A percentile compares a stretch with the other conserved stretches of the same genome.
These are phyloP conservation scores for Malacoctenus gilli DNA, from an alignment of 2,797 vertebrate species.

Conservation along the genomic window DNA sequence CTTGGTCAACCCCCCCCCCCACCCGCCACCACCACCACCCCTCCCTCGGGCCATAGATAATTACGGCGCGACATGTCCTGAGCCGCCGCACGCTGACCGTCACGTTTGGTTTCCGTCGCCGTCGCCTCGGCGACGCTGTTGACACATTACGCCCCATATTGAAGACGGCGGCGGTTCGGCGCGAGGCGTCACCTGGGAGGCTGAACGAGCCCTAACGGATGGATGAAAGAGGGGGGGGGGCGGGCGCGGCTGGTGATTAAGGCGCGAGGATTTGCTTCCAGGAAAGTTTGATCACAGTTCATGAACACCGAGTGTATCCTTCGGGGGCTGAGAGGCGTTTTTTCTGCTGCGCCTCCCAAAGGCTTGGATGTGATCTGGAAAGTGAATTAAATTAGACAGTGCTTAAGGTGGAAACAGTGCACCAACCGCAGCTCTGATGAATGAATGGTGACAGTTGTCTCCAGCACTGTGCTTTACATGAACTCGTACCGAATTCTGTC, in stretches of 20 bases:
- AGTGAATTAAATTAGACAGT: slow-evolving; percentile 73
- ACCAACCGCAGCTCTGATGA: slow-evolving; percentile 58
- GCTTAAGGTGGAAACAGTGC: slow-evolving; percentile 70
- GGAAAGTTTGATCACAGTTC: slow-evolving; percentile 53
- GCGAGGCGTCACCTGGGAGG: background rate
- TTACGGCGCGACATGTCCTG: slow-evolving; percentile 39
- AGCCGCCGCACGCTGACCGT: slow-evolving; percentile 39
- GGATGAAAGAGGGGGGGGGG: slow-evolving; percentile 32
- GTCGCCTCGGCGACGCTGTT: slow-evolving; percentile 19
- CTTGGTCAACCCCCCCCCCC: too few species aligned
- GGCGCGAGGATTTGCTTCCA: slow-evolving; percentile 36
- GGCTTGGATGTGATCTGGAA: slow-evolving; percentile 57
- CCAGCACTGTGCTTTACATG: slow-evolving; percentile 42
- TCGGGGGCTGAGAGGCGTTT: slow-evolving; percentile 23
- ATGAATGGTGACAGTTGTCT: slow-evolving; percentile 75
- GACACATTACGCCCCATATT: slow-evolving; percentile 28
- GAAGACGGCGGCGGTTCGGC: background rate
- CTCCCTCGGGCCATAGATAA: slow-evolving; percentile 44
- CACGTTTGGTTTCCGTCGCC: slow-evolving; percentile 26
- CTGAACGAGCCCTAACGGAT: slow-evolving; percentile 17
- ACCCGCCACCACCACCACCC: too few species aligned
- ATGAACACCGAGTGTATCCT: slow-evolving; percentile 34
- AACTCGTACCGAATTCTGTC: slow-evolving; percentile 53
- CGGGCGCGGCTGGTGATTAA: slow-evolving; percentile 24
- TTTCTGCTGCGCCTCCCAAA: slow-evolving; percentile 34